Percentiles rank a stretch among this genome's conserved stretches.
Conservation (phyloP, 2,113 vertebrate genomes). For the Lophotis ruficrista region DNA sequence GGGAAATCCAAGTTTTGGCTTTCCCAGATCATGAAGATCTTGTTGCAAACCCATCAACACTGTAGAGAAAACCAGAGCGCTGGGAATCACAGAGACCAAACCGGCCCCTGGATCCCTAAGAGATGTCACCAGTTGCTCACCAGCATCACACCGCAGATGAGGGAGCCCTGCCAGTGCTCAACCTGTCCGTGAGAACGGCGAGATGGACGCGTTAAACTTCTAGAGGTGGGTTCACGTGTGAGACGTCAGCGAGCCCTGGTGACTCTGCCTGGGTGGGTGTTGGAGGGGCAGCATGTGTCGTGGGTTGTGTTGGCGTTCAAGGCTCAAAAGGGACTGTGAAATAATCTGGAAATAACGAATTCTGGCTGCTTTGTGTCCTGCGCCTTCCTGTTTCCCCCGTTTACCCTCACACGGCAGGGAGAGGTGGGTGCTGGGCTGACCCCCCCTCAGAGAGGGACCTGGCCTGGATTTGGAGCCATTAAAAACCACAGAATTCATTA, state of each 20-base stretch:
- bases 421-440: not conserved
- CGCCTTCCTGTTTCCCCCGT: rapidly evolving
- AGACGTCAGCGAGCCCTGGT: rapidly evolving
- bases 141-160: rapidly evolving
- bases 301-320: not conserved
- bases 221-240: rapidly evolving
- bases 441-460: not conserved
- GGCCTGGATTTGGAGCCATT: not conserved
- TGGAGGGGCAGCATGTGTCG: not conserved
- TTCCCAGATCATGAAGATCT: rapidly evolving
- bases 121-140: not conserved
- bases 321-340: not conserved
- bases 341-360: not conserved
- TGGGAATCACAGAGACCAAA: not conserved
- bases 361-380: not conserved
- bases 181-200: rapidly evolving
- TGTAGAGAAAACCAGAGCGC: rapidly evolving
- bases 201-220: rapidly evolving
- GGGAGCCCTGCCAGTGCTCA: rapidly evolving
- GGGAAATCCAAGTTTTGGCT: not conserved
- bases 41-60: rapidly evolving
- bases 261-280: not conserved
- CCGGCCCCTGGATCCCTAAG: no score
- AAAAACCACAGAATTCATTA: not conserved
- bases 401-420: not conserved